Conservation (phyloP, 2,797 vertebrate genomes). For the Myioborus melanocephalus region DNA sequence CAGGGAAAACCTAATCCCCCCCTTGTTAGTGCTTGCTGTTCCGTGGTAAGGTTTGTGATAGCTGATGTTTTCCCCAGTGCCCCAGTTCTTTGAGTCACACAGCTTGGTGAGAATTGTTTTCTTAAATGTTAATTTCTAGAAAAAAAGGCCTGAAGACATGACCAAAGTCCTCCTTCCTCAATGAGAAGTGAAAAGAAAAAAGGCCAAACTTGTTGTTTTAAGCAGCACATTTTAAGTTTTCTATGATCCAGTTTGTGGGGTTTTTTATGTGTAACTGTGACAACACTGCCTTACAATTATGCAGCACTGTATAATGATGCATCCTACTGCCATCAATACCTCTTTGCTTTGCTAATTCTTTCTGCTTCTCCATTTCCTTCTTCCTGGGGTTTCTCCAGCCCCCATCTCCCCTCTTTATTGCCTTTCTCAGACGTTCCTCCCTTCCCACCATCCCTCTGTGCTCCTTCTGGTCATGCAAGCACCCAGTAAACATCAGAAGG, state of each 20-base stretch:
- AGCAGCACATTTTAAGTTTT: not conserved
- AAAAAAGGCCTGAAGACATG: not conserved
- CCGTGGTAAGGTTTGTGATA: not conserved
- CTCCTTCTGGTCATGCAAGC: not conserved
- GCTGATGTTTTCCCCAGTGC: not conserved
- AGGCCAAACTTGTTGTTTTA: not conserved
- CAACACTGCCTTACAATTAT: fast-evolving
- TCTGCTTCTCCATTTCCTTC: not conserved
- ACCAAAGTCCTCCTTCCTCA: not conserved
- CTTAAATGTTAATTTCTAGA: not conserved
- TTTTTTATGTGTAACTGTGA: not conserved
- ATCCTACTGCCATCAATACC: not conserved
- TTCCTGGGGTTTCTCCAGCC: not conserved
- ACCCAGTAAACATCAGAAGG: not conserved
- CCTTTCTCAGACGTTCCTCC: not conserved
- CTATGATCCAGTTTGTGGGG: not conserved
- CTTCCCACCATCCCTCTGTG: not conserved
- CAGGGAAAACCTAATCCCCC: not conserved
- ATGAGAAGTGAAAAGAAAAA: not conserved
- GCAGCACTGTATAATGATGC: not conserved
- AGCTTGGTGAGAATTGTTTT: not conserved
- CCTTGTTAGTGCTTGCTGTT: not conserved
- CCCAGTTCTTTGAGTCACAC: not conserved
- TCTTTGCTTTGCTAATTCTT: not conserved
- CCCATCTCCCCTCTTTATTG: not conserved